Base-by-base conservation (phyloP, 1,140 invertebrate genomes). In the Apis cerana region DNA sequence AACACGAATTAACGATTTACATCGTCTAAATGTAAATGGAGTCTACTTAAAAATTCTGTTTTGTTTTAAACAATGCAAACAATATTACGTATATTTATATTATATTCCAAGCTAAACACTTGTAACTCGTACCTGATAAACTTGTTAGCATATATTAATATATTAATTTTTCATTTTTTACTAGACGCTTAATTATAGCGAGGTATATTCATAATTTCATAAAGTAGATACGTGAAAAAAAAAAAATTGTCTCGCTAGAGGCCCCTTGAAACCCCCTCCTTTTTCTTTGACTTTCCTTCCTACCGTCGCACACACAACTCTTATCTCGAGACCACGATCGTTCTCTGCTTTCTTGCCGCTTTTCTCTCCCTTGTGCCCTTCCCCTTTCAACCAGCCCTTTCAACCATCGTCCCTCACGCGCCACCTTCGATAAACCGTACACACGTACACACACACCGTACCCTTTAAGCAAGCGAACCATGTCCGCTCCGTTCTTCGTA, bases 241-340 rank as follows among this genome's bases (percentile, higher is more conserved):
- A 43, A 43, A 43, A 7, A 43, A 43, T 43, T 43, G 33, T 33
- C 33, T 33, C 33, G 3, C 33, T 33, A 33, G 33, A 33, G 3
- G 33, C 33, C 33, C 33, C 33, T 27, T 27, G n/a, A 27, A 27
- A 27, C 27, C 85, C 85, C 71, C n/a, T n/a, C n/a, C n/a, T 76
- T 59, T 83, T 87, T 84, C 82, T 68, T n/a, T 61, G 8, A 43
- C 19, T n/a, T 15, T 3, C 67, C 56, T 64, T 3, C 67, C 56
- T 56, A 64, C 65, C 64, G 56, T 19, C 19, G 4, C 17, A n/a
- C 50, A 68, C 61, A 33, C 50, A 2, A 23, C 19, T 21, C 74
- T 83, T 83, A 87, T 87, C 86, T 75, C 64, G 59, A 54, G 27
- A 75, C 75, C 69, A 58, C 85, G 65, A 86, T 88, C 85, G 58